These are phyloP conservation scores for Pecten maximus DNA, from an alignment of 2,888 invertebrate genomes.

Conservation along the genomic window DNA sequence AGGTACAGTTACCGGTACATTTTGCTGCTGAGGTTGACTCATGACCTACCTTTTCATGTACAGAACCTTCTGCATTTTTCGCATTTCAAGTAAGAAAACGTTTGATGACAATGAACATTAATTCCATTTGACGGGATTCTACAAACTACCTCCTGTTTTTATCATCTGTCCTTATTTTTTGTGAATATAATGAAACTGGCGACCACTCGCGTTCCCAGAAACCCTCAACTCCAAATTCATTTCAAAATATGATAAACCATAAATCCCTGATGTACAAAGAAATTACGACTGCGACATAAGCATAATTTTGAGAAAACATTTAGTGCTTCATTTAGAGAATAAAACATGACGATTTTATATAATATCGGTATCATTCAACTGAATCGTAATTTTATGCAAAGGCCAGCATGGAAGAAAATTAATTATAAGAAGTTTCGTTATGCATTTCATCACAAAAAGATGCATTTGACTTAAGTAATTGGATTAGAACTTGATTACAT, in stretches of 20 bases:
- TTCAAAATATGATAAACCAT: not conserved
- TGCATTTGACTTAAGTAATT: not conserved
- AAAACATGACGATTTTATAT: conserved; percentile 12
- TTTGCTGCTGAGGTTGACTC: conserved; percentile 24
- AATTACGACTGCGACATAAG: no score
- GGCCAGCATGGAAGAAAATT: conserved; percentile 32
- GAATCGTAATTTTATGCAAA: conserved; percentile 22
- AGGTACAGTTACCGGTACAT: conserved; percentile 33
- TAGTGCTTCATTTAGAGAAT: not conserved
- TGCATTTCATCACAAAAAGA: not conserved
- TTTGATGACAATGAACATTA: not conserved
- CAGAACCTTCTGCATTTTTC: not conserved
- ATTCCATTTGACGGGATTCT: not conserved
- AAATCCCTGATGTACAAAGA: not conserved
- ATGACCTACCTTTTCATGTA: not conserved
- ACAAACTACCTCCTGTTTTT: not conserved
- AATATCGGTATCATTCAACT: not conserved
- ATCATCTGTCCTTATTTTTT: not conserved
- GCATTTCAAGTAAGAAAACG: not conserved
- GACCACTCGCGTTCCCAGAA: not conserved
- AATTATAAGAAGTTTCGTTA: not conserved
- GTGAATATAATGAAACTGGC: not conserved
- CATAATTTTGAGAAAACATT: not conserved
- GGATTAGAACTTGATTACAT: not conserved
- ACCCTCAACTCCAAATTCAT: not conserved